Evolutionary conservation across 2,113 vertebrate species (phyloP).

Genomic region (Xenopus tropicalis): UCB_Xtro_10.0 CM004447.2:5338501-5339000

Average conservation of each 20-base stretch:
- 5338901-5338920: no score
- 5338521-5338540: background rate
- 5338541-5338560: background rate
- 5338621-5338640: background rate
- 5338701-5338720: conserved; percentile 1
- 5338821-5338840: no score
- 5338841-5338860: no score
- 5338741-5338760: background rate
- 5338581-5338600: background rate
- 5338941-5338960: no score
- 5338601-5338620: background rate
- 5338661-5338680: background rate
- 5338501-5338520: conserved; percentile 18
- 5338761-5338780: background rate
- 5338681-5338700: background rate
- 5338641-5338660: background rate
- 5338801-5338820: background rate
- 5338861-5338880: no score
- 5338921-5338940: no score
- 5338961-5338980: no score
- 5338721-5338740: conserved; percentile 1
- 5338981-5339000: no score
- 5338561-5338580: conserved; percentile 30
- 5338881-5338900: no score
- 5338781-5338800: background rate